phyloP scores from a whole-genome alignment of 2,797 vertebrate species.

The Decapterus maruadsi region DNA sequence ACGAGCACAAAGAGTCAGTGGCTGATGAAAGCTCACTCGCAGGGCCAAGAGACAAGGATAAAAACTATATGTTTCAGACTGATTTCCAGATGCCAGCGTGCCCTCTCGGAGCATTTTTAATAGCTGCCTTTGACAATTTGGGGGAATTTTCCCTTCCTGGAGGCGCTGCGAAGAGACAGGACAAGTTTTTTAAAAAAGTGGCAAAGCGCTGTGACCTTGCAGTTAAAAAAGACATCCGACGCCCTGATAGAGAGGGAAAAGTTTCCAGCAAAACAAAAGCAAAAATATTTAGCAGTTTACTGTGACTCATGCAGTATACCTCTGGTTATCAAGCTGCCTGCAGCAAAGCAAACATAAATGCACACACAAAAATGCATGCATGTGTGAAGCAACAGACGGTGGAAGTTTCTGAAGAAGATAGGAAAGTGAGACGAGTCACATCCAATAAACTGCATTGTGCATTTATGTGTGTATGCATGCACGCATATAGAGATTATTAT shows the following conservation, averaged over 20 bases:
- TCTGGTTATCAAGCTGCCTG: slow-evolving; percentile 67
- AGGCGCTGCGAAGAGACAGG: slow-evolving; percentile 22
- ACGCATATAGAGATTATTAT: slow-evolving; percentile 14
- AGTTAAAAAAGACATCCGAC: slow-evolving; percentile 64
- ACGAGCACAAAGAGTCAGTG: slow-evolving; percentile 51
- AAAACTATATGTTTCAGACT: slow-evolving; percentile 44
- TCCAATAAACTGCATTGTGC: slow-evolving; percentile 64
- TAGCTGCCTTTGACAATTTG: slow-evolving; percentile 50
- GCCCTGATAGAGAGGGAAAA: slow-evolving; percentile 24
- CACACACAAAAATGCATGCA: slow-evolving; percentile 19
- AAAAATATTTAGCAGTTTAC: slow-evolving; percentile 45
- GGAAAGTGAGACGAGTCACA: slow-evolving; percentile 71
- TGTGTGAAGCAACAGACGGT: slow-evolving; percentile 48
- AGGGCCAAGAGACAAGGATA: slow-evolving; percentile 46
- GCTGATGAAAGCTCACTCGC: slow-evolving; percentile 55
- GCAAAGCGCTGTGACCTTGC: slow-evolving; percentile 64
- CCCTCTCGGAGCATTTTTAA: slow-evolving; percentile 39
- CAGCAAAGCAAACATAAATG: slow-evolving; percentile 52
- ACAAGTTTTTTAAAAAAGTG: neutral
- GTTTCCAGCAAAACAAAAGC: slow-evolving; percentile 56
- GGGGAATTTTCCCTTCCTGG: slow-evolving; percentile 53
- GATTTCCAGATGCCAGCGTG: slow-evolving; percentile 44
- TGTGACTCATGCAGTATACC: slow-evolving; percentile 56
- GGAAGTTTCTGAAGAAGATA: slow-evolving; percentile 55
- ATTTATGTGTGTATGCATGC: slow-evolving; percentile 14